Percentiles rank a stretch among this genome's conserved stretches.
These are phyloP conservation scores for Plotosus lineatus DNA, from an alignment of 2,113 vertebrate species.

Conservation along the genomic window DNA sequence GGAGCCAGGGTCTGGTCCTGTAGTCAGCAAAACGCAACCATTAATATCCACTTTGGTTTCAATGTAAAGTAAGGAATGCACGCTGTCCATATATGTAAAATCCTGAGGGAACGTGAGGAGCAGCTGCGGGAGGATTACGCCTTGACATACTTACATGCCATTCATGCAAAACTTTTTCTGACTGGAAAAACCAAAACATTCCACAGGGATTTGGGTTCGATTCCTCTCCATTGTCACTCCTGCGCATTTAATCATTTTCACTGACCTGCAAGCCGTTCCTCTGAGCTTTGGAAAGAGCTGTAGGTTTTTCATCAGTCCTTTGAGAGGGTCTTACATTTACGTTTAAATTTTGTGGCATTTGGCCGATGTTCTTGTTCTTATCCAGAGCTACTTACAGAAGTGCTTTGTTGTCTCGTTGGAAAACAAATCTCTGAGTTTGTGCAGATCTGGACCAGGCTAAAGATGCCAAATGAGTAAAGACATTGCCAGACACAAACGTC, in stretches of 20 bases:
- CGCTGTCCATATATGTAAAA: constrained; percentile 45
- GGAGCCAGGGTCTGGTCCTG: constrained; percentile 44
- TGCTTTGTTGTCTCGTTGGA: constrained; percentile 17
- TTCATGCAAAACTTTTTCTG: constrained; percentile 62
- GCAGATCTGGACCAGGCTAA: not conserved
- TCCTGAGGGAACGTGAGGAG: constrained; percentile 35
- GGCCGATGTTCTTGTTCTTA: not conserved
- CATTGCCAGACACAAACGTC: not conserved
- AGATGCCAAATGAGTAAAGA: not conserved
- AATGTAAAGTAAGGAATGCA: constrained; percentile 51
- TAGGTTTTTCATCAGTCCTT: not conserved
- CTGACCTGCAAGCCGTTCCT: constrained; percentile 37
- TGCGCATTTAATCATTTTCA: constrained; percentile 61
- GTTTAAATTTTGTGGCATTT: not conserved
- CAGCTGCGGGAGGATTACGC: constrained; percentile 52
- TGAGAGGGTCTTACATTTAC: not conserved
- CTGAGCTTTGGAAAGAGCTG: not conserved
- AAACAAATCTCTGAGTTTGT: not conserved
- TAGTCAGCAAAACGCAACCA: constrained; percentile 51
- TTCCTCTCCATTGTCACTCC: constrained; percentile 60
- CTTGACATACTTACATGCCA: constrained; percentile 52
- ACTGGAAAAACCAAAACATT: constrained; percentile 59
- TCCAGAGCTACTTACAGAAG: not conserved
- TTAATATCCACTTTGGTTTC: constrained; percentile 56
- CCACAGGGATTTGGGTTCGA: constrained; percentile 59